Conservation (phyloP, 1,140 invertebrate species). For the Lepidostoma basale region DNA sequence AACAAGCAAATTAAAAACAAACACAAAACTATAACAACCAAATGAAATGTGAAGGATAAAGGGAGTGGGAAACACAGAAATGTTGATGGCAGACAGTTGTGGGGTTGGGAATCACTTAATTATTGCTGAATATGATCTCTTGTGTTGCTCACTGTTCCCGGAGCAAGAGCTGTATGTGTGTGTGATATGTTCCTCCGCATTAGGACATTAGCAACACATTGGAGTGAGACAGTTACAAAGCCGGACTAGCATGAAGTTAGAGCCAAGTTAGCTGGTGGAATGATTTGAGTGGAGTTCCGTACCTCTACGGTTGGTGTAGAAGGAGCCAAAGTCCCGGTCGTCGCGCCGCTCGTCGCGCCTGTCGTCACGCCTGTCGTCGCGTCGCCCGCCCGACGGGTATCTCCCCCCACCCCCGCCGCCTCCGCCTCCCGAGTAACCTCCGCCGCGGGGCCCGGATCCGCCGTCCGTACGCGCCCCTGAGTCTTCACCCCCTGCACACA, state of each 20-base stretch:
- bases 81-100: too few relatives aligned
- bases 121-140: too few relatives aligned
- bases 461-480: background rate
- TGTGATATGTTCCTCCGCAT: too few relatives aligned
- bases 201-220: too few relatives aligned
- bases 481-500: slow-evolving; percentile 16
- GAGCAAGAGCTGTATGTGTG: too few relatives aligned
- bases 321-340: slow-evolving; percentile 54
- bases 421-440: slow-evolving; percentile 7
- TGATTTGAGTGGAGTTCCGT: background rate
- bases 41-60: too few relatives aligned
- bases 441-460: slow-evolving; percentile 1
- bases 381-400: slow-evolving; percentile 58
- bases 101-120: too few relatives aligned
- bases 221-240: background rate
- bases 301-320: slow-evolving; percentile 40
- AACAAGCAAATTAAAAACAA: too few relatives aligned
- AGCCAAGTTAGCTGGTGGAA: too few relatives aligned
- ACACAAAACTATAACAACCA: too few relatives aligned
- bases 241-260: background rate
- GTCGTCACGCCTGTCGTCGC: slow-evolving; percentile 56
- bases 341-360: slow-evolving; percentile 63
- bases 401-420: slow-evolving; percentile 20
- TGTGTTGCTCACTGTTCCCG: too few relatives aligned
- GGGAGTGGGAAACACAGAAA: too few relatives aligned